Evolutionary conservation across 2,888 invertebrate species (phyloP), one percentile per base, ranked within the genome.

Genomic region (Amiota minor): DNA sequence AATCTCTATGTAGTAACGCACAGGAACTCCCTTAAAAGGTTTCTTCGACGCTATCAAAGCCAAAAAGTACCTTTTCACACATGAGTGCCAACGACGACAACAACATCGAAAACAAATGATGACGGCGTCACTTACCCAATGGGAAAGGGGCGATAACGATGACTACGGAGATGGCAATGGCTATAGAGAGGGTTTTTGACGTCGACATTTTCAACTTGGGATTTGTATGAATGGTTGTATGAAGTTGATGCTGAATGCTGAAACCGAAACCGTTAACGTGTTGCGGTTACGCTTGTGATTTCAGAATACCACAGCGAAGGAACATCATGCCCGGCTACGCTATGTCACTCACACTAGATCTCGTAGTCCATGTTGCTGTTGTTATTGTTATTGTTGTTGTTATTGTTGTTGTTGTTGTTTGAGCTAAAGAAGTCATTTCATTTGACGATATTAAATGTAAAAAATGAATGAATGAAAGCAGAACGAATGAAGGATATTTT

Each of bases 231-330:
- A 45, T 67, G 35, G 10, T 11, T 11, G 64, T 47, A 49, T 50
- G 53, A 50, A 20, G 20, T 11, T 20, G 20, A 59, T 18, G 20
- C 59, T 20, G 59, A 3, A 18, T 35, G 20, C 59, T 82, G 82
- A 84, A 83, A 84, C 85, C 85, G 84, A 84, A 85, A 85, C 83
- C 83, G 86, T 83, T 83, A 83, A 85, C 83, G 86, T 83, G 86
- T 84, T 83, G 86, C 86, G 83, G 83, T 83, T 83, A 83, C 77
- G 86, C 76, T 79, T 72, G 78, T 80, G 79, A 80, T 78, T 82
- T 79, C 70, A 71, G 70, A 70, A 65, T 18, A 45, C 53, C 53
- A 53, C 12, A 53, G 53, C 53, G 9, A 12, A 53, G n/a, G 2
- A 35, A 35, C 35, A 6, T 16, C 56, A 16, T 16, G 35, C 11